Evolutionary conservation across 1,140 invertebrate genomes (phyloP).

Genomic region (Mylabris phalerata): DNA sequence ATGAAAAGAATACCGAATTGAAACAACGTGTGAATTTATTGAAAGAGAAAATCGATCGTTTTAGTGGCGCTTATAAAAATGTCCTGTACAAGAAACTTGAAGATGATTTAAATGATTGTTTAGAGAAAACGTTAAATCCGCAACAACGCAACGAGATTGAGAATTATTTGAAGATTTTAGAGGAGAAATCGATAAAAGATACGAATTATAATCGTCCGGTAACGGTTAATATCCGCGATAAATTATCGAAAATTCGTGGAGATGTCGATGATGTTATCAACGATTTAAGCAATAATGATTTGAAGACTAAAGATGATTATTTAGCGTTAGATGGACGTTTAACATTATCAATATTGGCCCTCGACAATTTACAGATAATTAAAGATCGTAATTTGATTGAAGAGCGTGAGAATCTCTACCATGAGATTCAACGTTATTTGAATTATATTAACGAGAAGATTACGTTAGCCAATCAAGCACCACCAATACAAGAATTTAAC

Average conservation of each 20-base stretch:
- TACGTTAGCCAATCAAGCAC: too few species aligned
- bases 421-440: constrained; percentile 1
- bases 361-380: constrained; percentile 3
- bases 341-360: constrained; percentile 6
- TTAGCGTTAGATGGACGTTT: constrained; percentile 1
- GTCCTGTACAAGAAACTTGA: constrained; percentile 28
- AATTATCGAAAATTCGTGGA: constrained; percentile 15
- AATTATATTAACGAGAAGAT: too few species aligned
- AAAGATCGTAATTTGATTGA: constrained; percentile 1
- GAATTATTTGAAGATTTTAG: constrained; percentile 23
- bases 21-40: constrained; percentile 1
- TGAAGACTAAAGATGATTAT: constrained; percentile 7
- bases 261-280: constrained; percentile 9
- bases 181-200: constrained; percentile 19
- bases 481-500: too few species aligned
- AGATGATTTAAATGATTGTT: constrained; percentile 20
- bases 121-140: constrained; percentile 10
- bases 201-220: constrained; percentile 15
- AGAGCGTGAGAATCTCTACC: neutral
- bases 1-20: neutral
- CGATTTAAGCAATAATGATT: constrained; percentile 17
- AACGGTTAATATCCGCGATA: neutral
- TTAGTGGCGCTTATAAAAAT: constrained; percentile 24
- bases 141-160: constrained; percentile 19
- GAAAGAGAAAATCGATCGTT: constrained; percentile 24